phyloP scores from a whole-genome alignment of 2,888 invertebrate genomes.

The Tipula lateralis region DNA sequence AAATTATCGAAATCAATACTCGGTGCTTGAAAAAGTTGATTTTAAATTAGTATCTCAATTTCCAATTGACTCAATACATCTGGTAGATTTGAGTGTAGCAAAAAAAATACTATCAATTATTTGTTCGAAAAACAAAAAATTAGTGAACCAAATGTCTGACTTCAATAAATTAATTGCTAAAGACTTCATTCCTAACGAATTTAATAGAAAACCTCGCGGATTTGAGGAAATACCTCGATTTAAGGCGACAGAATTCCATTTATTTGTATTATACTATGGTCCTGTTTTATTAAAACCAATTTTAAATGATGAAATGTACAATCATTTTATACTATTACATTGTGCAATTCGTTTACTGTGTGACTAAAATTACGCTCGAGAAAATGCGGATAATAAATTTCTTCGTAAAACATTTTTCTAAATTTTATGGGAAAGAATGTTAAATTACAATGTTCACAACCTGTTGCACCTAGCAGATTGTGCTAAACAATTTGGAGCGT shows the following conservation, averaged over 20 bases:
- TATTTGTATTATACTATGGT: conserved; percentile 31
- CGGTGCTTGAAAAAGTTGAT: background rate
- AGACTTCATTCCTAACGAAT: background rate
- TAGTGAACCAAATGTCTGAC: background rate
- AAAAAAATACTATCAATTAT: background rate
- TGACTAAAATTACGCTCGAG: background rate
- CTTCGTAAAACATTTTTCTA: background rate
- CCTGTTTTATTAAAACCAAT: conserved; percentile 27
- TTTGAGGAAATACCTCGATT: conserved; percentile 33
- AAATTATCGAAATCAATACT: too few relatives aligned
- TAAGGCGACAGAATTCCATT: conserved; percentile 33
- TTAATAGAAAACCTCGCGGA: background rate
- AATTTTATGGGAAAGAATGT: conserved; percentile 30
- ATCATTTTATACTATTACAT: conserved; percentile 32
- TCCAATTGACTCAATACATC: background rate
- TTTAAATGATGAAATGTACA: conserved; percentile 31
- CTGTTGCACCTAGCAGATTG: too few relatives aligned
- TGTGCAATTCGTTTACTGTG: conserved; percentile 31
- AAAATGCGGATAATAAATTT: background rate
- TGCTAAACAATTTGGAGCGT: too few relatives aligned
- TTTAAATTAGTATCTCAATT: background rate
- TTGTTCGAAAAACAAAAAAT: background rate
- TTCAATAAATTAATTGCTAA: background rate
- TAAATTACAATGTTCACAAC: too few relatives aligned
- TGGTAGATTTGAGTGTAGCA: background rate